Percentiles rank a stretch among this genome's conserved stretches.
phyloP scores from a whole-genome alignment of 2,113 vertebrate genomes.

The Anguilla japonica region DNA sequence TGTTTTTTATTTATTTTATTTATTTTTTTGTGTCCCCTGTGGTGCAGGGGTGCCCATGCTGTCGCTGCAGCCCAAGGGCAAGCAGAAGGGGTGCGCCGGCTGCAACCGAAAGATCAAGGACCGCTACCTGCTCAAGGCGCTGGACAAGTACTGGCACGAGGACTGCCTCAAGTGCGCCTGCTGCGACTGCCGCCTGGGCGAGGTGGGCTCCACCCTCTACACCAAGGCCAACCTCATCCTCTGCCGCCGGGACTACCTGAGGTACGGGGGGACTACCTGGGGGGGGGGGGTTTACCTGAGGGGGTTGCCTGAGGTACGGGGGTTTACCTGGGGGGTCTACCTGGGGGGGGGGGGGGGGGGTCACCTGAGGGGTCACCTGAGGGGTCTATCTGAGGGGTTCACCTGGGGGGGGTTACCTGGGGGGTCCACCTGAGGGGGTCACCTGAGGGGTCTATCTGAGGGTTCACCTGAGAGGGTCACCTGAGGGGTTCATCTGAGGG shows the following conservation, averaged over 20 bases:
- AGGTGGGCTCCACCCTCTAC: conserved; percentile 93
- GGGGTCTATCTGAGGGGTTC: too few relatives aligned
- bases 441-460: too few relatives aligned
- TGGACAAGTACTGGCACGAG: conserved; percentile 95
- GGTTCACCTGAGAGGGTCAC: too few relatives aligned
- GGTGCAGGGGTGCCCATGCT: conserved; percentile 83
- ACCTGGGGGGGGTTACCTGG: too few relatives aligned
- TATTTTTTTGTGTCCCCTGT: conserved; percentile 21
- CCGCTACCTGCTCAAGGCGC: conserved; percentile 92
- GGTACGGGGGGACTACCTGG: conserved; percentile 68
- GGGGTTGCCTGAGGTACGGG: too few relatives aligned
- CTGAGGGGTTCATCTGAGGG: too few relatives aligned
- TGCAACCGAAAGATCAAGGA: conserved; percentile 93
- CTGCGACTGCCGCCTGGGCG: conserved; percentile 92
- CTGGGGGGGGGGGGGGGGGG: too few relatives aligned
- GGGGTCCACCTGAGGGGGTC: too few relatives aligned
- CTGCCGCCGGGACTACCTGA: conserved; percentile 92
- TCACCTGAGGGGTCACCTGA: too few relatives aligned
- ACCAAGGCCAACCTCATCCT: conserved; percentile 96
- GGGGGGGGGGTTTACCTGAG: too few relatives aligned
- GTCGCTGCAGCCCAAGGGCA: conserved; percentile 89
- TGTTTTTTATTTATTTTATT: background rate
- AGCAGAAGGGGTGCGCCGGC: conserved; percentile 89
- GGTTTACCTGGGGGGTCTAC: too few relatives aligned
- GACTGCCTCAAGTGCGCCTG: conserved; percentile 95